Conservation (phyloP, 2,888 invertebrate species). For the Noctua janthina region DNA sequence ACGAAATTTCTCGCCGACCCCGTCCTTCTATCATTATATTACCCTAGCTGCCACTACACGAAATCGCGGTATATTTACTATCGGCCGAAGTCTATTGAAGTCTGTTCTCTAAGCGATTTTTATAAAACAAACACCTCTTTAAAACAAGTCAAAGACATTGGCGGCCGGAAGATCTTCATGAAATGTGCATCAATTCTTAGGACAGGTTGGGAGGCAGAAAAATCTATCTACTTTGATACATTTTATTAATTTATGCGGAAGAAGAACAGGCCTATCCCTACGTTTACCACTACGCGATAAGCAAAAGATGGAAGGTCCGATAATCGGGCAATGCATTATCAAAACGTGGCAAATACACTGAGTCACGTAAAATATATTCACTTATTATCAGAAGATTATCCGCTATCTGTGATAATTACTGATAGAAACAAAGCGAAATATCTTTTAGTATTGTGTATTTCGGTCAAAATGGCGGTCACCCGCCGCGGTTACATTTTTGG, state of each 20-base stretch:
- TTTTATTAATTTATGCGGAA: background rate
- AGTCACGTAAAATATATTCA: slow-evolving; percentile 54
- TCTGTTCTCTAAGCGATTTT: background rate
- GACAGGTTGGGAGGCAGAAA: background rate
- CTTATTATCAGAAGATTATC: slow-evolving; percentile 60
- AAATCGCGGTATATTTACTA: too few relatives aligned
- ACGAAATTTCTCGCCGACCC: background rate
- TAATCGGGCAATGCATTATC: slow-evolving; percentile 52
- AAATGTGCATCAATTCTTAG: background rate
- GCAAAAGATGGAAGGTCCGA: background rate
- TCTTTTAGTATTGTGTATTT: slow-evolving; percentile 52
- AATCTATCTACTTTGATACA: background rate
- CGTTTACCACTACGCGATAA: background rate
- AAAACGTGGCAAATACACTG: slow-evolving; percentile 29
- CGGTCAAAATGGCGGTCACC: slow-evolving; percentile 84
- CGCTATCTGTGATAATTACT: slow-evolving; percentile 66
- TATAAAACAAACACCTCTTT: background rate
- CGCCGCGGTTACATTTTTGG: slow-evolving; percentile 84
- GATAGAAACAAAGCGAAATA: slow-evolving; percentile 48
- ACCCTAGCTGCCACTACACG: too few relatives aligned
- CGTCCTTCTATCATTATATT: too few relatives aligned
- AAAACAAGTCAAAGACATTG: background rate
- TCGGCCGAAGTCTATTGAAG: background rate
- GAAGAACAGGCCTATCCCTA: slow-evolving; percentile 1
- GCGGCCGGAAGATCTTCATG: background rate